A percentile compares a stretch with the other conserved stretches of the same genome.
Evolutionary conservation across 1,140 invertebrate genomes (phyloP).

Genomic region (Odontomachus brunneus): DNA sequence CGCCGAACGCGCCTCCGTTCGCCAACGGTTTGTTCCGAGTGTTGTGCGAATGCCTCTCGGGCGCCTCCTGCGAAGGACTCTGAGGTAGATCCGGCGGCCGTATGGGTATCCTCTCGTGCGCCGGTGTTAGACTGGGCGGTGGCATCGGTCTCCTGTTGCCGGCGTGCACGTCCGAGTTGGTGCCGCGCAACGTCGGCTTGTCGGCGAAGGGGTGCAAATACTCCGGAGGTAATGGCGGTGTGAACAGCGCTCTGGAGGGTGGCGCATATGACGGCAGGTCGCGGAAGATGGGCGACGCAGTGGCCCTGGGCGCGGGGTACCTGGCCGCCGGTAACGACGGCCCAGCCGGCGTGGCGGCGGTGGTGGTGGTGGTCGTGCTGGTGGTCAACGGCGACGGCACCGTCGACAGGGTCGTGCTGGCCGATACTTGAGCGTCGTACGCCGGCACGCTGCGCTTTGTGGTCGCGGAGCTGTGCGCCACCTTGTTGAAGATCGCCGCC

Average conservation of each 20-base stretch:
- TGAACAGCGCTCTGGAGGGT: conserved; percentile 91
- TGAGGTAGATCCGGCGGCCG: conserved; percentile 88
- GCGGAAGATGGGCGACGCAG: conserved; percentile 78
- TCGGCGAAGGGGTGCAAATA: conserved; percentile 93
- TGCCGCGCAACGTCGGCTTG: conserved; percentile 92
- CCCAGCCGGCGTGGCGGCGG: conserved; percentile 69
- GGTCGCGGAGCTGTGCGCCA: conserved; percentile 88
- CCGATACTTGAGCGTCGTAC: conserved; percentile 86
- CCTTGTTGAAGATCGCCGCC: conserved; percentile 89
- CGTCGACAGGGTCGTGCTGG: conserved; percentile 86
- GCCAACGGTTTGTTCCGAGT: conserved; percentile 88
- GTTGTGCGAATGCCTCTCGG: conserved; percentile 77
- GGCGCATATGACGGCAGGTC: conserved; percentile 93
- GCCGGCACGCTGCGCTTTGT: conserved; percentile 89
- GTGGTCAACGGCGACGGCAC: conserved; percentile 87
- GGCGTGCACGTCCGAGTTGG: conserved; percentile 88
- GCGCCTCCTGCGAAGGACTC: conserved; percentile 85
- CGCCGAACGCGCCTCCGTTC: conserved; percentile 87
- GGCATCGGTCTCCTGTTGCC: conserved; percentile 89
- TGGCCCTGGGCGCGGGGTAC: conserved; percentile 78
- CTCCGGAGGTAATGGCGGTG: conserved; percentile 91
- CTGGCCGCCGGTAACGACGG: conserved; percentile 72
- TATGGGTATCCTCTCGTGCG: conserved; percentile 92
- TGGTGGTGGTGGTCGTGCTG: conserved; percentile 83
- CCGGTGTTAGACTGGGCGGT: conserved; percentile 90